Evolutionary conservation across 2,797 vertebrate genomes (phyloP).

Genomic region (Mycteria americana): DNA sequence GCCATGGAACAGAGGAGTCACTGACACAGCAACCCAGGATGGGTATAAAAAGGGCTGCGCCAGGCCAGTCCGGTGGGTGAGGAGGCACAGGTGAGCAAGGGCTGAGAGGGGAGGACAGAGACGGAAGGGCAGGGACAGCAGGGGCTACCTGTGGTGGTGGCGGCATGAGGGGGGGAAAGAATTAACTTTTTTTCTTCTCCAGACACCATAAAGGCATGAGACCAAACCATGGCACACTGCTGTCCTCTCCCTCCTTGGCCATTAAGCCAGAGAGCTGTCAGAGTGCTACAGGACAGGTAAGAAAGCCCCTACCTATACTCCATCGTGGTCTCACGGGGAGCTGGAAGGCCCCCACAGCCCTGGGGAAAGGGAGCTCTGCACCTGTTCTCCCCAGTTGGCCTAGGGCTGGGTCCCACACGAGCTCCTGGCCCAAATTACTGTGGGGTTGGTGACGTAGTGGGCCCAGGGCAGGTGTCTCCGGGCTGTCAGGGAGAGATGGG

Average conservation of each 20-base stretch:
- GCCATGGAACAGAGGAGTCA: background rate
- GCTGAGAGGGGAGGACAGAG: background rate
- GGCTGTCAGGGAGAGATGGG: background rate
- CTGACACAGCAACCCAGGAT: too few relatives aligned
- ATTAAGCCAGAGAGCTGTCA: background rate
- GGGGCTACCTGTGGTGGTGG: background rate
- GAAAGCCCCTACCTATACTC: background rate
- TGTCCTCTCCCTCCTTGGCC: background rate
- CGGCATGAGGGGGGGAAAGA: accelerated
- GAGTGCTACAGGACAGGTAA: background rate
- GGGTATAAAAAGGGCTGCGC: background rate
- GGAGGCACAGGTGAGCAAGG: background rate
- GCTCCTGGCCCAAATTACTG: background rate
- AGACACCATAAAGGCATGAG: background rate
- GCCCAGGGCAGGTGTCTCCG: background rate
- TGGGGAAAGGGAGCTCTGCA: background rate
- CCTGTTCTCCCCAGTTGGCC: background rate
- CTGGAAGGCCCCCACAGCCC: background rate
- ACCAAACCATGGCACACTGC: background rate
- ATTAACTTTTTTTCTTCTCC: background rate
- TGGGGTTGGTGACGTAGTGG: background rate
- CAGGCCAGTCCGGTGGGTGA: background rate
- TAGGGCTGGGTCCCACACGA: background rate
- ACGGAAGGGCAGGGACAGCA: background rate
- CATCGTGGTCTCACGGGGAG: accelerated